These are phyloP conservation scores for Ruditapes philippinarum DNA, from an alignment of 1,140 invertebrate species.

Conservation along the genomic window DNA sequence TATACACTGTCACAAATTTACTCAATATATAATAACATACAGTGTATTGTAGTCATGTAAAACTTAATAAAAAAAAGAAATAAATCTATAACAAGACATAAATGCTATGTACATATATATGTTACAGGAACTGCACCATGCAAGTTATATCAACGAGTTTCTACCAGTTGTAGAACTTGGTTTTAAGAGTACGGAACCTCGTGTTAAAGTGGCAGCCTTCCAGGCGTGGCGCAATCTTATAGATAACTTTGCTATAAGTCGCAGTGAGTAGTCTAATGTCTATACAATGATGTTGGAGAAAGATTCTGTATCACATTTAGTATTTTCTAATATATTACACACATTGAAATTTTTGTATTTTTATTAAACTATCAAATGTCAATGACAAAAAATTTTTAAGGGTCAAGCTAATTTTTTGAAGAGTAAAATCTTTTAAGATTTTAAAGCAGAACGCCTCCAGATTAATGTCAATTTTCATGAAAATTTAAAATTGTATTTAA, in stretches of 20 bases:
- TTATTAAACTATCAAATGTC: too few species aligned
- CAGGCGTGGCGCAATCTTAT: constrained; percentile 79
- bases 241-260: constrained; percentile 80
- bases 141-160: constrained; percentile 78
- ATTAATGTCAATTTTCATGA: too few species aligned
- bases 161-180: constrained; percentile 78
- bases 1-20: background rate
- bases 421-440: too few species aligned
- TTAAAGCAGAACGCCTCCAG: too few species aligned
- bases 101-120: too few species aligned
- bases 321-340: too few species aligned
- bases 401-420: too few species aligned
- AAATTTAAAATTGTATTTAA: too few species aligned
- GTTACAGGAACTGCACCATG: constrained; percentile 80
- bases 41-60: background rate
- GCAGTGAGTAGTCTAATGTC: constrained; percentile 67
- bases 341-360: too few species aligned
- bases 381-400: too few species aligned
- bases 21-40: background rate
- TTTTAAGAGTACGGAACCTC: constrained; percentile 75
- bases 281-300: too few species aligned
- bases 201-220: constrained; percentile 76
- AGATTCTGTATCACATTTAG: too few species aligned
- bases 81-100: background rate
- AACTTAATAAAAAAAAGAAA: background rate